Conservation (phyloP, 2,113 vertebrate species). For the Mustelus asterias region DNA sequence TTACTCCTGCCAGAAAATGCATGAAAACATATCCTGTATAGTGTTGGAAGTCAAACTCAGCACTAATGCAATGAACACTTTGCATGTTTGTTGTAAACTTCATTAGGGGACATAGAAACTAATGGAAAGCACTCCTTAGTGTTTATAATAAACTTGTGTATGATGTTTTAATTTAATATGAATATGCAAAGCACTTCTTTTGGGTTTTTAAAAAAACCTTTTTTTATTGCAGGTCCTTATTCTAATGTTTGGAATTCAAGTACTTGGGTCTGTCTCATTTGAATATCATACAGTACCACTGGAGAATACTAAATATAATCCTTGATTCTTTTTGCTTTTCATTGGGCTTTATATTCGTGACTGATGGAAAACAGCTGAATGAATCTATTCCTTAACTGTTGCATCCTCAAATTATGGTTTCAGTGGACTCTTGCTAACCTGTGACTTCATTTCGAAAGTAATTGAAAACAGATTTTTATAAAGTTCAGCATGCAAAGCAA, state of each 20-base stretch:
- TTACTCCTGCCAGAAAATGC: neutral
- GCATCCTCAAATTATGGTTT: neutral
- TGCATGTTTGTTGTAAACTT: neutral
- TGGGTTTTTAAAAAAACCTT: neutral
- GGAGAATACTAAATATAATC: neutral
- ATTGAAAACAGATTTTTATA: slow-evolving; percentile 21
- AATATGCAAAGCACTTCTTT: neutral
- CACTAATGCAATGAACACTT: neutral
- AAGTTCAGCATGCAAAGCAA: neutral
- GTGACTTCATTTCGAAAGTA: neutral
- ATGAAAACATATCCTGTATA: neutral
- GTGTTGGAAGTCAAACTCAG: neutral
- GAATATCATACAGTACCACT: neutral
- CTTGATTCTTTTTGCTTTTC: slow-evolving; percentile 23
- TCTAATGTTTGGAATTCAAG: neutral
- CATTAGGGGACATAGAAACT: neutral
- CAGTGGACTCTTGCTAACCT: neutral
- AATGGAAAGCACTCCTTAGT: neutral
- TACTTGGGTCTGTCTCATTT: neutral
- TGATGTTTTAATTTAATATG: neutral
- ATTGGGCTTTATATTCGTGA: neutral
- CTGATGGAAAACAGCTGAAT: slow-evolving; percentile 4
- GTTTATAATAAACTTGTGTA: neutral
- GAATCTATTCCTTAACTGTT: neutral
- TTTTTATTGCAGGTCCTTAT: neutral